Evolutionary conservation across 2,888 invertebrate genomes (phyloP), one percentile per base, ranked within the genome.

Genomic region (Mesochorus sp.): DNA sequence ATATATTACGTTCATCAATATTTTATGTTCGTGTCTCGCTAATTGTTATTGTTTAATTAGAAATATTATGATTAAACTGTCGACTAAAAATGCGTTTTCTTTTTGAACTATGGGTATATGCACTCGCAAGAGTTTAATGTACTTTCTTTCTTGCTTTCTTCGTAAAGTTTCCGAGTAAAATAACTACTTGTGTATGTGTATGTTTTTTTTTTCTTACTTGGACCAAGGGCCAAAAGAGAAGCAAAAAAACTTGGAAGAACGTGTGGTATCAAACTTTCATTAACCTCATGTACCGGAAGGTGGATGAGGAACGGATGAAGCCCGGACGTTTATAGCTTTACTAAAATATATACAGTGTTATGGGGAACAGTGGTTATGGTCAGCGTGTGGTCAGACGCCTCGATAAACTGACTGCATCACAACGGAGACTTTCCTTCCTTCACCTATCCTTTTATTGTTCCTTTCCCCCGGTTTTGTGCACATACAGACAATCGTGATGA

Each of bases 61-160:
- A 86, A 86, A 85, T 84, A 87, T 87, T 85, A 86, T 85, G 87
- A 87, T 86, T 85, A 86, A 87, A 82, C 75, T 78, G 79, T 76
- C 68, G 73, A 72, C 78, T 57, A 64, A 62, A 72, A 79, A 64
- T 76, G 73, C 70, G 59, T 53, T 66, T 70, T 59, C 51, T 49
- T 55, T 14, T 28, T 47, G n/a, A 49, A 66, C 6, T 21, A 19
- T 12, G 26, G 17, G 4, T 24, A n/a, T n/a, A n/a, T n/a, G 34
- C 34, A n/a, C 1, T n/a, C 2, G 10, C 31, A 12, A 12, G 47
- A 55, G 68, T 79, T 82, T 84, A 81, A 82, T 84, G 76, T 76
- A 59, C 68, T 49, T 77, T 80, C 39, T 44, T 31, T 37, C 26
- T 66, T 47, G 21, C 47, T 34, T 51, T 2, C 47, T 12, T 24